phyloP scores from a whole-genome alignment of 2,888 invertebrate species.

The Eupithecia centaureata region DNA sequence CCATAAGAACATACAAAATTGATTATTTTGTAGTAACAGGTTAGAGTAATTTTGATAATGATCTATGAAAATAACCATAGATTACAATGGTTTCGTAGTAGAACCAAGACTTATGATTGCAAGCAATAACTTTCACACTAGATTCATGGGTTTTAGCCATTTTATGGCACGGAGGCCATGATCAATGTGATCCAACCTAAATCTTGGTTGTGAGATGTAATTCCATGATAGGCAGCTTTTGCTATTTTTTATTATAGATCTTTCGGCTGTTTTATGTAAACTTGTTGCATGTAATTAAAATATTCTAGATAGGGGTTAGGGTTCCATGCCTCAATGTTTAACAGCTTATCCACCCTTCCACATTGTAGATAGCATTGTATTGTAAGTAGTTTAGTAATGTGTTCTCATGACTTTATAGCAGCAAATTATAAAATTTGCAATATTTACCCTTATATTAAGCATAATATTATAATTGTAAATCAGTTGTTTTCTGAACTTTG shows the following conservation, averaged over 20 bases:
- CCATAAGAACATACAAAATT: conserved; percentile 71
- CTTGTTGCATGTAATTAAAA: background rate
- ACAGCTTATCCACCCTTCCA: too few relatives aligned
- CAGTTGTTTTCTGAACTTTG: background rate
- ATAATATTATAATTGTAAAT: background rate
- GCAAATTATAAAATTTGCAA: background rate
- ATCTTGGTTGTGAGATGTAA: background rate
- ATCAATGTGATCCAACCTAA: background rate
- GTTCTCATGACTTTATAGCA: background rate
- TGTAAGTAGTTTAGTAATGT: background rate
- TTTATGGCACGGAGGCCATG: background rate
- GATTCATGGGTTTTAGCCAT: background rate
- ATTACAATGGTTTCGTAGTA: background rate
- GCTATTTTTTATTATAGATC: background rate
- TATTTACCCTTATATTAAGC: background rate
- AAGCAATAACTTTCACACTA: background rate
- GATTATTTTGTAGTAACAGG: background rate
- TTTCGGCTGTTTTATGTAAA: background rate
- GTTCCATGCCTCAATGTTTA: background rate
- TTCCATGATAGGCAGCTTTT: background rate
- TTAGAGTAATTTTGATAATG: conserved; percentile 11
- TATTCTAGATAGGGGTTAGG: background rate
- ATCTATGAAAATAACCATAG: conserved; percentile 5
- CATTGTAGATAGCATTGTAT: background rate
- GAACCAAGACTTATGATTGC: background rate